phyloP scores from a whole-genome alignment of 30 jellyfish, hydroid and myxozoan genomes.

The Sanderia malayensis region DNA sequence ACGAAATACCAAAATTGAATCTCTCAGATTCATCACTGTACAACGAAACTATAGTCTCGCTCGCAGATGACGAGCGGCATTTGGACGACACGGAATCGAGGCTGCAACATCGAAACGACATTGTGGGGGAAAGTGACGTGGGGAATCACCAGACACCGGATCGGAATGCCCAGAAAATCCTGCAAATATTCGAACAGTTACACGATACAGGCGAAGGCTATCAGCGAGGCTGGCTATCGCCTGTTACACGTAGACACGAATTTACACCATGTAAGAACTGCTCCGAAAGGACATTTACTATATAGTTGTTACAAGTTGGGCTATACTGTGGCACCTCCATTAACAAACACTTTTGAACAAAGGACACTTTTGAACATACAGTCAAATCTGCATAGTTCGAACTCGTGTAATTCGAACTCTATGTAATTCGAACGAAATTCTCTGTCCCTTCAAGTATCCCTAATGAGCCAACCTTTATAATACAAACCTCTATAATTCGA shows the following conservation, averaged over 20 bases:
- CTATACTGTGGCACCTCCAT: too few species aligned
- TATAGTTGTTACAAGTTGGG: too few species aligned
- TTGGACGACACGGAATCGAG: conserved; percentile 35
- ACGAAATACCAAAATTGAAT: conserved; percentile 74
- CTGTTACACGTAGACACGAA: conserved; percentile 75
- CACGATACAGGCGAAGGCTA: conserved; percentile 94
- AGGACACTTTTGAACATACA: too few species aligned
- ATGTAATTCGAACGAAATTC: too few species aligned
- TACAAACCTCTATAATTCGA: too few species aligned
- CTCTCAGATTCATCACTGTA: conserved; percentile 45
- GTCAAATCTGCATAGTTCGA: too few species aligned
- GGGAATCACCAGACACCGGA: too few species aligned
- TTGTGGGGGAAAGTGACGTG: conserved; percentile 32
- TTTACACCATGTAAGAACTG: conserved; percentile 90
- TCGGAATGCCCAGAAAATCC: conserved; percentile 88
- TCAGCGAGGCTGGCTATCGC: conserved; percentile 97
- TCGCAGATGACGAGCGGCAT: conserved; percentile 23
- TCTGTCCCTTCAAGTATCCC: too few species aligned
- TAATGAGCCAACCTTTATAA: too few species aligned
- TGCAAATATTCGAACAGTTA: conserved; percentile 89
- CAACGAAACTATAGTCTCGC: conserved; percentile 56
- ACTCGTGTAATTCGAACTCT: too few species aligned
- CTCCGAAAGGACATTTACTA: conserved; percentile 39
- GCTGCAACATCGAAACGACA: conserved; percentile 30
- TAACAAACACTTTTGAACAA: too few species aligned